phyloP scores from a whole-genome alignment of 2,797 vertebrate genomes.

The Mallotus villosus region DNA sequence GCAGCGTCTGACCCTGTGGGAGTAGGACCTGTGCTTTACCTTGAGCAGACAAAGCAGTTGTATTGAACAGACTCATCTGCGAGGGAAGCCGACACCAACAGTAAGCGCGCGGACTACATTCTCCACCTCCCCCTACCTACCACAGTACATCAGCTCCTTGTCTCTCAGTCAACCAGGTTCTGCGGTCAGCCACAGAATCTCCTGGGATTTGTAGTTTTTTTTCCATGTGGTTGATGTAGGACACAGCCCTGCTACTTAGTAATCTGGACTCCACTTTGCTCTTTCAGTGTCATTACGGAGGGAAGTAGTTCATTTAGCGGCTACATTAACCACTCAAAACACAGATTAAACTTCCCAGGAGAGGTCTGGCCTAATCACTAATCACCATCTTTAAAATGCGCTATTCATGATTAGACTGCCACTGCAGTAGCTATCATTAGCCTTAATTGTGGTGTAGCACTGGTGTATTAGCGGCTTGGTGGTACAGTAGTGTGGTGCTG shows the following conservation, averaged over 20 bases:
- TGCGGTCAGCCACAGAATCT: constrained; percentile 73
- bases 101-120: constrained; percentile 65
- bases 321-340: constrained; percentile 74
- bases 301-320: constrained; percentile 71
- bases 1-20: constrained; percentile 41
- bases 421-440: constrained; percentile 53
- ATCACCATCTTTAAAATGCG: constrained; percentile 74
- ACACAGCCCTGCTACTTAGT: constrained; percentile 63
- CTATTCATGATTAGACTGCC: constrained; percentile 69
- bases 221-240: constrained; percentile 67
- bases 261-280: constrained; percentile 67
- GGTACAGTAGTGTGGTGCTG: constrained; percentile 30
- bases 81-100: constrained; percentile 63
- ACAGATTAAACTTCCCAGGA: constrained; percentile 71
- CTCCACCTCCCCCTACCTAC: constrained; percentile 53
- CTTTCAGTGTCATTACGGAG: constrained; percentile 66
- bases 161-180: constrained; percentile 66
- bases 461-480: constrained; percentile 37
- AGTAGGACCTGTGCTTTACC: constrained; percentile 62
- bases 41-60: constrained; percentile 47
- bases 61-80: neutral
- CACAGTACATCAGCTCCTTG: constrained; percentile 69
- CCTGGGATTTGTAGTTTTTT: constrained; percentile 71
- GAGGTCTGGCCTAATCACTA: constrained; percentile 71
- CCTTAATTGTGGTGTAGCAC: constrained; percentile 53